Base-by-base conservation (phyloP, 2,113 vertebrate genomes). In the Seriola aureovittata region DNA sequence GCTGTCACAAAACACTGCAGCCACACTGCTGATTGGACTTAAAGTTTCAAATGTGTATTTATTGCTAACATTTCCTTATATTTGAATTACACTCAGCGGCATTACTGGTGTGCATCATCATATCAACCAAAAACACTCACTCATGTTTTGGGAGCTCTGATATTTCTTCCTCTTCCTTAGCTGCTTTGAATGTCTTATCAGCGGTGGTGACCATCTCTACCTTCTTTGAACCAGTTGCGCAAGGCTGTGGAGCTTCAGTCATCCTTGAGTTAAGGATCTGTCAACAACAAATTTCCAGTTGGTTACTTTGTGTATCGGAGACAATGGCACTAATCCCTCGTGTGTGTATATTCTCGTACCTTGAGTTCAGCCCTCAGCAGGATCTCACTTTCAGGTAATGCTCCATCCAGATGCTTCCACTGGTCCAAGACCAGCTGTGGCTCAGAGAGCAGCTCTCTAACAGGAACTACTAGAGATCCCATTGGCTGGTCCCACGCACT, bases 351-450 rank as follows among this genome's bases (percentile, higher is more conserved):
- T 54, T 59, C 44, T 73, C 93, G 88, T 76, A 97, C 97, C 95
- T 97, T 96, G 4, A 98, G 94, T 85, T 97, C 95, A 11, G 93
- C 95, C 81, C 96, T 95, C 80, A 98, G 95, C 0, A 98, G 93
- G 86, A 98, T 88, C 91, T 97, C 92, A 82, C 94, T 96, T 78
- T 90, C 85, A 11, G 95, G 86, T n/a, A 92, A 92, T 5, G 95
- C 95, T 60, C 92, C 95, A 55, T 82, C 91, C 76, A 98, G 93
- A 0, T 81, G 69, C 50, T 97, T 93, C 97, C 97, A 98, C 25
- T 72, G 89, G 79, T 98, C 97, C 83, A 97, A 75, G 36, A 94
- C 93, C 71, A 97, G 94, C 73, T 76, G 89, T 8, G 96, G 95
- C 8, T 94, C 80, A 17, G 84, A 88, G 14, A 98, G 95, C 52